Conservation (phyloP, 2,113 vertebrate species). For the Scalopus aquaticus region DNA sequence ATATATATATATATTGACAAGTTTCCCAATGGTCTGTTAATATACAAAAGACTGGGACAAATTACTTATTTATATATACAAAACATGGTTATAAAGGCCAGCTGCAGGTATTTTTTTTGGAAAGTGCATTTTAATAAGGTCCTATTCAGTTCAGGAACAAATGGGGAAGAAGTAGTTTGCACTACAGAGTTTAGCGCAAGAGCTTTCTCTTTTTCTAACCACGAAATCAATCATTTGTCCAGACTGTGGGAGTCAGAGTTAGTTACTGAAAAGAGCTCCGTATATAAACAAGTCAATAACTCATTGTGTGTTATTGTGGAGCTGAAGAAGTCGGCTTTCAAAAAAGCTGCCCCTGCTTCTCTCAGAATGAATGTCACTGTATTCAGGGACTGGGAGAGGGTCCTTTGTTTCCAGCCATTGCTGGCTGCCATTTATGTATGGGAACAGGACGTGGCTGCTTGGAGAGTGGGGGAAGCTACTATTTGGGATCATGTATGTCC, state of each 20-base stretch:
- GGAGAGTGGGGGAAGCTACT: constrained; percentile 60
- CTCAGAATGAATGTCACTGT: constrained; percentile 88
- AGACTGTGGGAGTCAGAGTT: constrained; percentile 90
- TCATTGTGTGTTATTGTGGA: constrained; percentile 92
- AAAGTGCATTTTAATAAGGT: constrained; percentile 93
- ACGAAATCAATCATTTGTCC: constrained; percentile 94
- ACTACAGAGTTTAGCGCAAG: constrained; percentile 89
- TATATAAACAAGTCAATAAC: constrained; percentile 95
- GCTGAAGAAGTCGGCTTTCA: constrained; percentile 87
- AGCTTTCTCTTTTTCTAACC: constrained; percentile 87
- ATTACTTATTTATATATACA: constrained; percentile 93
- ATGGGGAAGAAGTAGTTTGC: constrained; percentile 88
- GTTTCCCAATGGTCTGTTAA: constrained; percentile 86
- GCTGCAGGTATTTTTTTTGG: constrained; percentile 91
- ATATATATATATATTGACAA: constrained; percentile 81
- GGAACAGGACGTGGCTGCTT: constrained; percentile 83
- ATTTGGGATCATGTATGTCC: constrained; percentile 37
- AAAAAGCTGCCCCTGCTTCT: constrained; percentile 87
- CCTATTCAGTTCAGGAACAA: constrained; percentile 89
- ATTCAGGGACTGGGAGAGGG: constrained; percentile 84
- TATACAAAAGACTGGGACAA: constrained; percentile 89
- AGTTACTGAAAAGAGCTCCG: constrained; percentile 91
- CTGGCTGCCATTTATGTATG: constrained; percentile 86
- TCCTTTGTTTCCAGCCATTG: constrained; percentile 85
- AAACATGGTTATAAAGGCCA: constrained; percentile 89